phyloP scores from a whole-genome alignment of 2,888 invertebrate genomes.

The Catocala fraxini region DNA sequence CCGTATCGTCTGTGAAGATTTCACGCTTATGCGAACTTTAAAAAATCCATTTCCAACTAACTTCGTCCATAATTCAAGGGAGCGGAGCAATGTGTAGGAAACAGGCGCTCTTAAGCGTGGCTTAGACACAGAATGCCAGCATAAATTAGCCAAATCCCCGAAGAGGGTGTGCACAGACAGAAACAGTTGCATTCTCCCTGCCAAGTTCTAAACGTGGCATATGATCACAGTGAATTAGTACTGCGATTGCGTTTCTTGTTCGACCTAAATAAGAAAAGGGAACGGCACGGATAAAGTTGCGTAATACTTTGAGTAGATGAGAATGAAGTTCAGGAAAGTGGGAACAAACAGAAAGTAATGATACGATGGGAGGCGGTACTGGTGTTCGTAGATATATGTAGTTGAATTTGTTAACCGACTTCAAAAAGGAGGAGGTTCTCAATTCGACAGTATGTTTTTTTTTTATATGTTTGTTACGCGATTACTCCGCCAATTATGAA shows the following conservation, averaged over 20 bases:
- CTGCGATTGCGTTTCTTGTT: conserved; percentile 42
- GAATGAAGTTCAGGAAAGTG: conserved; percentile 13
- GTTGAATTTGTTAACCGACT: too few species aligned
- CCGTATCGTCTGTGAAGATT: conserved; percentile 26
- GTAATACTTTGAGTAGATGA: conserved; percentile 15
- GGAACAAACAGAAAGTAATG: conserved; percentile 9
- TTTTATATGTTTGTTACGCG: too few species aligned
- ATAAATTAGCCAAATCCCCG: conserved; percentile 63
- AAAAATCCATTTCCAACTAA: conserved; percentile 19
- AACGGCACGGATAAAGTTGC: conserved; percentile 12
- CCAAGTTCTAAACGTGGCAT: conserved; percentile 44
- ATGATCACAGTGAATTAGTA: conserved; percentile 36
- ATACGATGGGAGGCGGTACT: neutral
- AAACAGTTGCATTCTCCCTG: conserved; percentile 55
- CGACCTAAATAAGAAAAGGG: conserved; percentile 17
- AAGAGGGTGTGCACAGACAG: conserved; percentile 42
- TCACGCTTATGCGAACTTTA: conserved; percentile 13
- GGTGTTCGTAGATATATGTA: too few species aligned
- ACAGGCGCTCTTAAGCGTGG: conserved; percentile 27
- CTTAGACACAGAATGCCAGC: conserved; percentile 55
- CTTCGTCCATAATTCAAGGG: conserved; percentile 21
- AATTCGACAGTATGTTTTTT: too few species aligned
- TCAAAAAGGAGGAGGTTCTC: too few species aligned
- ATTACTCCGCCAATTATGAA: too few species aligned
- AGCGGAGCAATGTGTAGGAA: conserved; percentile 7